Evolutionary conservation across 2,797 vertebrate species (phyloP), one percentile per base, ranked within the genome.

Genomic region (Sternotherus odoratus): DNA sequence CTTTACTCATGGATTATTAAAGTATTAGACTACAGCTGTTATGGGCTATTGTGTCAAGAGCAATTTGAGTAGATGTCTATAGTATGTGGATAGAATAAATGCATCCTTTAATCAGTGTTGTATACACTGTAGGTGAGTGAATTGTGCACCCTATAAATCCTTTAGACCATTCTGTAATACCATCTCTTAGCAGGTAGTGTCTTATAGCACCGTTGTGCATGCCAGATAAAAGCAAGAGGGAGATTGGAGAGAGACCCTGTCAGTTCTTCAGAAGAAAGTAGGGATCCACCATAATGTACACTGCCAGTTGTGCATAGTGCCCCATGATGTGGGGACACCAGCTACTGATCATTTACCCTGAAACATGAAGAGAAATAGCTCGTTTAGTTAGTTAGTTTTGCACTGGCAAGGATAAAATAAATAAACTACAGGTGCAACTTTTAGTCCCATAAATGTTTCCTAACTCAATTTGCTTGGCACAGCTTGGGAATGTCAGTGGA

Each of bases 1-100:
- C 90, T 97, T 96, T 96, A 95, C 86, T 95, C 1, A 1, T 51
- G 36, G 91, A 95, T 97, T 96, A 97, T 97, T 96, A 94, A 97
- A 96, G 95, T 87, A 93, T 96, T 96, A 97, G 90, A 91, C 87
- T 36, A 28, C 85, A 88, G 46, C 81, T 97, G 95, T 94, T 80
- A 94, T 82, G 89, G 94, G 96, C 95, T 90, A 94, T 94, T 92
- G 54, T 96, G 96, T 97, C 91, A 91, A 97, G 93, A 96, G 90
- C 3, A 0, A 90, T 93, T 90, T 90, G 83, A 96, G 86, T 72
- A 74, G 66, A 94, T 96, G 82, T 79, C 85, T 91, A 57, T 79
- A 82, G 83, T 60, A 28, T 66, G 87, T 10, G 79, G 89, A 77
- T 78, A 95, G 93, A 86, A 80, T 46, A 88, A 92, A 80, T 51